These are phyloP conservation scores for Perdita meconis DNA, from an alignment of 2,888 invertebrate species.

Conservation along the genomic window DNA sequence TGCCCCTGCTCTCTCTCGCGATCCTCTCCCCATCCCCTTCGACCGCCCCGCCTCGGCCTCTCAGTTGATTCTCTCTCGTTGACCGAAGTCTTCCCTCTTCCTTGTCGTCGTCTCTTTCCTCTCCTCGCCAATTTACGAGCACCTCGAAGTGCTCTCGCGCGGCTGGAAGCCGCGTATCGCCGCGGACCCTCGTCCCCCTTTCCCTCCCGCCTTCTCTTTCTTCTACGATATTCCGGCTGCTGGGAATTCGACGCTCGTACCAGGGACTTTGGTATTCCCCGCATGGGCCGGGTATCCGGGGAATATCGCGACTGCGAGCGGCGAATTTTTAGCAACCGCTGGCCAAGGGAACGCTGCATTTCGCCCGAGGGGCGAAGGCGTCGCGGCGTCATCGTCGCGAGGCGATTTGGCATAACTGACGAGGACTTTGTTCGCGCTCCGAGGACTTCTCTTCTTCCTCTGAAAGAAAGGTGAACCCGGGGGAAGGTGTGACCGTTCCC, in stretches of 20 bases:
- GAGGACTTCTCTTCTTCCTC: no score
- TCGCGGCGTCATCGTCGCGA: slow-evolving; percentile 10
- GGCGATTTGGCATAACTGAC: slow-evolving; percentile 6
- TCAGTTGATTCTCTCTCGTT: slow-evolving; percentile 38
- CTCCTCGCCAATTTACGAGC: slow-evolving; percentile 72
- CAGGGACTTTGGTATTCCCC: slow-evolving; percentile 45
- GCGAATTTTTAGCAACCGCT: slow-evolving; percentile 44
- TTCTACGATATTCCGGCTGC: slow-evolving; percentile 35
- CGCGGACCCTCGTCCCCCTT: slow-evolving; percentile 51
- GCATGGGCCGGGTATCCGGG: slow-evolving; percentile 40
- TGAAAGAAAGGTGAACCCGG: no score
- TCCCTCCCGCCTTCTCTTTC: no score
- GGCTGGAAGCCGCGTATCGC: slow-evolving; percentile 61
- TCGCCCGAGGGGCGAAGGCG: slow-evolving; percentile 20
- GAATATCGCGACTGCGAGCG: slow-evolving; percentile 37
- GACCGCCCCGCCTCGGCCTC: slow-evolving; percentile 21
- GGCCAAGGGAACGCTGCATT: slow-evolving; percentile 15
- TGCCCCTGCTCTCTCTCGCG: slow-evolving; percentile 42
- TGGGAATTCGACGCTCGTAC: slow-evolving; percentile 42
- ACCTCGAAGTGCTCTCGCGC: slow-evolving; percentile 60
- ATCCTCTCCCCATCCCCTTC: slow-evolving; percentile 32
- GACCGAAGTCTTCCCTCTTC: slow-evolving; percentile 46
- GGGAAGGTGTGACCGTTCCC: no score
- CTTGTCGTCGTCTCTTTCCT: slow-evolving; percentile 45
- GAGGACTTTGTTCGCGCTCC: no score